phyloP scores from a whole-genome alignment of 2,797 vertebrate species.

The Enteromius fasciolatus region DNA sequence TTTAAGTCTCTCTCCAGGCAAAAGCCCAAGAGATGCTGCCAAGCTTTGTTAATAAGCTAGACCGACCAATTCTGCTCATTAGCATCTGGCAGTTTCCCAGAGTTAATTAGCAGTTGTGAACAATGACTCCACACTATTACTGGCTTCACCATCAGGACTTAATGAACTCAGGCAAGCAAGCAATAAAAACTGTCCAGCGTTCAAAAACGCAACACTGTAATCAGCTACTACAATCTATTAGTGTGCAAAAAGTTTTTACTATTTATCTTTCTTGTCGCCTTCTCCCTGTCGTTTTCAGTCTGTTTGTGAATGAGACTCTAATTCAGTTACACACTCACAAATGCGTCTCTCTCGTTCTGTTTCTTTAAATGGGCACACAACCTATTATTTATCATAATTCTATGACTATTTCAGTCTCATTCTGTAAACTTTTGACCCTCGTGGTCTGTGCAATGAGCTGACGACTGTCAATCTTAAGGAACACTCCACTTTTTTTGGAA shows the following conservation, averaged over 20 bases:
- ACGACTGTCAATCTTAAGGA: conserved; percentile 32
- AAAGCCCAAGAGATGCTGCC: conserved; percentile 25
- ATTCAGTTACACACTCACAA: conserved; percentile 8
- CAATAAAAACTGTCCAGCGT: conserved; percentile 10
- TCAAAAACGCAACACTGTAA: not conserved
- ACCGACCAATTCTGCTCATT: conserved; percentile 24
- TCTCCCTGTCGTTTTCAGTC: not conserved
- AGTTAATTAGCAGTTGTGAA: conserved; percentile 42
- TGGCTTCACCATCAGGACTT: conserved; percentile 27
- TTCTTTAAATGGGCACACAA: conserved; percentile 8
- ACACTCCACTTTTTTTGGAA: too few relatives aligned
- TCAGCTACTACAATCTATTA: not conserved
- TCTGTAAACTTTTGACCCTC: conserved; percentile 15
- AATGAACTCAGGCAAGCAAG: conserved; percentile 33
- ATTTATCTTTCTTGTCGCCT: not conserved
- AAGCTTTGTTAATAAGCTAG: conserved; percentile 19
- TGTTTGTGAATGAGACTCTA: conserved; percentile 20
- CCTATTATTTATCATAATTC: conserved; percentile 42
- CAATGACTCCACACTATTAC: conserved; percentile 15
- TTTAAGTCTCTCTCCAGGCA: conserved; percentile 18
- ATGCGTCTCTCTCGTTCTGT: not conserved
- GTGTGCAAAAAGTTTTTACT: not conserved
- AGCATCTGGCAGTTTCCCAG: conserved; percentile 35
- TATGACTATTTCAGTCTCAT: conserved; percentile 22
- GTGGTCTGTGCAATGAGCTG: not conserved